Evolutionary conservation across 2,888 invertebrate genomes (phyloP).

Genomic region (Cyrtodaria siliqua): DNA sequence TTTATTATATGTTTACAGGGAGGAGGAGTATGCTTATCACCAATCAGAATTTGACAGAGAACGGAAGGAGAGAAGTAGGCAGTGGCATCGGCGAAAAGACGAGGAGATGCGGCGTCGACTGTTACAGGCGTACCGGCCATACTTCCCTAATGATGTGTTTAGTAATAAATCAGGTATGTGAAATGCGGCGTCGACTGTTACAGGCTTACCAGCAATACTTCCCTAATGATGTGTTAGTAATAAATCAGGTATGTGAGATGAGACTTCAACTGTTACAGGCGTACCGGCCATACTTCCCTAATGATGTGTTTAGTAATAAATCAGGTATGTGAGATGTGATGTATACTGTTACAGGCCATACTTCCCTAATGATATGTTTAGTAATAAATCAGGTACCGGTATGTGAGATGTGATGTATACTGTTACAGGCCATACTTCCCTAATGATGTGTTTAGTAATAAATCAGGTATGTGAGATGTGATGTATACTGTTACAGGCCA

Average conservation of each 20-base stretch:
- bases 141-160: constrained; percentile 63
- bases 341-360: too few species aligned
- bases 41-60: constrained; percentile 55
- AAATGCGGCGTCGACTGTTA: too few species aligned
- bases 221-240: too few species aligned
- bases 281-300: constrained; percentile 67
- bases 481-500: too few species aligned
- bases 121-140: constrained; percentile 70
- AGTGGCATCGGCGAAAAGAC: constrained; percentile 69
- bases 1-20: constrained; percentile 37
- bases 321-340: constrained; percentile 42
- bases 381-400: too few species aligned
- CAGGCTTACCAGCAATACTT: too few species aligned
- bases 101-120: constrained; percentile 70
- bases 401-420: too few species aligned
- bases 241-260: constrained; percentile 40
- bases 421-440: too few species aligned
- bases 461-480: too few species aligned
- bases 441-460: too few species aligned
- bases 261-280: constrained; percentile 66
- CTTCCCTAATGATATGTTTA: too few species aligned
- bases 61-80: constrained; percentile 59
- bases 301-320: constrained; percentile 57
- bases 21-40: constrained; percentile 56
- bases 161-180: constrained; percentile 47